A percentile compares a stretch with the other conserved stretches of the same genome.
Evolutionary conservation across 2,113 vertebrate genomes (phyloP).

Genomic region (Hippolais icterina): DNA sequence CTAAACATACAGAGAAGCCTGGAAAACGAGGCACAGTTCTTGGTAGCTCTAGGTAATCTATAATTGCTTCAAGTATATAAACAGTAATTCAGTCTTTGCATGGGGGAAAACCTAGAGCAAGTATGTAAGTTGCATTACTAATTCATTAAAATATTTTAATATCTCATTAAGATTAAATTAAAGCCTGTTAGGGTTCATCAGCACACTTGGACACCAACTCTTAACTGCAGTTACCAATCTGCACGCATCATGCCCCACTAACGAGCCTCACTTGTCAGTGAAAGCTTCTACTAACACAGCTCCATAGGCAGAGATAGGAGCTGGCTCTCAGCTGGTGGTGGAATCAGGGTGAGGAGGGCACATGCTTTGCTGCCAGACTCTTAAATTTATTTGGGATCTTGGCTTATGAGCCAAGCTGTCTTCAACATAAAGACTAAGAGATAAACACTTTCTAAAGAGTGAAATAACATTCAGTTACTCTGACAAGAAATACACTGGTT

Average conservation of each 20-base stretch:
- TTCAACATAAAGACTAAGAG: neutral
- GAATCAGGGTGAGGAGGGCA: neutral
- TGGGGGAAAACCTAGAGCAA: neutral
- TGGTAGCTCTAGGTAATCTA: neutral
- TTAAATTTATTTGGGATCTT: neutral
- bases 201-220: neutral
- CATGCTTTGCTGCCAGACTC: neutral
- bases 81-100: neutral
- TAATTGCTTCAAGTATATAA: neutral
- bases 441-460: neutral
- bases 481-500: neutral
- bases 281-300: neutral
- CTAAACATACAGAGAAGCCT: neutral
- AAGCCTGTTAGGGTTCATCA: neutral
- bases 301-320: neutral
- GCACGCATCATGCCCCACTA: accelerated
- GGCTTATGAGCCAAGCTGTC: neutral
- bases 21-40: neutral
- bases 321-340: neutral
- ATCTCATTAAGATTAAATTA: neutral
- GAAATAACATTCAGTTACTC: neutral
- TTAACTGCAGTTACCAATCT: neutral
- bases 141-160: neutral
- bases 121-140: neutral
- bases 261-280: neutral